Evolutionary conservation across 53 echinoderm and acorn worm species (phyloP), one percentile per base, ranked within the genome.

Genomic region (Pentamera pediparva): DNA sequence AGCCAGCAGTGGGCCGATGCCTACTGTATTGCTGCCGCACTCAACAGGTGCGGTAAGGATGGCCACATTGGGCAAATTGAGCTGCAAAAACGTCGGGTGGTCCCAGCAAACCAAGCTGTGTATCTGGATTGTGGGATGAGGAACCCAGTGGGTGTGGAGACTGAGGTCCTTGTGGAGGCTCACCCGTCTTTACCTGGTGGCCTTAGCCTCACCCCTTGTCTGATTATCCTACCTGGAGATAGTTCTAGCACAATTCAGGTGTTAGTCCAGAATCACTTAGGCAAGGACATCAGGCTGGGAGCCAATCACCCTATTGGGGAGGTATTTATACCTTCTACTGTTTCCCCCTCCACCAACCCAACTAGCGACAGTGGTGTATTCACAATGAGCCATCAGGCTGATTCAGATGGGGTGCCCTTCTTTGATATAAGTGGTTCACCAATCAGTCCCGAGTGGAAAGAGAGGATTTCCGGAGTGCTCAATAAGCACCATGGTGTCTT

Each of bases 371-470:
- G 15, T 86, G 71, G 18, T 60, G 76, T 18, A 31, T 30, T 12
- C 1, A 45, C 6, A 62, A 58, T 54, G 71, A 60, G 38, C n/a
- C 27, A 1, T 56, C 77, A 18, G 74, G 82, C 17, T 59, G 45
- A 6, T 28, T 12, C 58, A 39, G 10, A 34, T 13, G 51, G 49
- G 26, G 18, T 4, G 33, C 27, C 4, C 6, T 52, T 48, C 2
- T 64, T 64, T 47, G 22, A 61, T 11, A 56, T 87, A 15, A 26
- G 69, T 6, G 77, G 56, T 2, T 81, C 86, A 0, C 86, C 86
- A 5, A 33, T 81, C 20, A 21, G 77, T 4, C n/a, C 28, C 4
- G 59, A 72, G 39, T 18, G 32, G 50, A 62, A 18, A 19, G 62
- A 69, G n/a, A 61, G 67, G 49, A 22, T 76, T 5, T 18, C 32